Conservation (phyloP, 2,888 invertebrate species). For the Tuberolachnus salignus region DNA sequence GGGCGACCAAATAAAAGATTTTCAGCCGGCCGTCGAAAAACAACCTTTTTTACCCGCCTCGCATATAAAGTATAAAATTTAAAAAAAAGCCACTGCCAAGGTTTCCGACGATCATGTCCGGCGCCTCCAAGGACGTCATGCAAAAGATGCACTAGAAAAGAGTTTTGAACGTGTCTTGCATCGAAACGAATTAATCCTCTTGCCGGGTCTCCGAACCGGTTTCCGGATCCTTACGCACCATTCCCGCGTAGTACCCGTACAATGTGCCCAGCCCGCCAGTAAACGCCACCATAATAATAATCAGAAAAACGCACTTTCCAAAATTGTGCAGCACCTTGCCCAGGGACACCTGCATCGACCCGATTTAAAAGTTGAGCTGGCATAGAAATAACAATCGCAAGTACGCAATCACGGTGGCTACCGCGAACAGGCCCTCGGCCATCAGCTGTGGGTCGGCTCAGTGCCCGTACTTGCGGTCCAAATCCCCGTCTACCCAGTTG, state of each 20-base stretch:
- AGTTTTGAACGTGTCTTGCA: constrained; percentile 65
- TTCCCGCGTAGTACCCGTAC: constrained; percentile 72
- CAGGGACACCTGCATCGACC: constrained; percentile 66
- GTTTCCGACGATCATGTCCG: constrained; percentile 72
- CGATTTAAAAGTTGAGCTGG: constrained; percentile 70
- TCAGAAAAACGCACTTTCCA: constrained; percentile 69
- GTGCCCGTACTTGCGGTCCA: constrained; percentile 72
- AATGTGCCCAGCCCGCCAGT: constrained; percentile 67
- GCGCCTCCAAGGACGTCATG: constrained; percentile 71
- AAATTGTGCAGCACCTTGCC: constrained; percentile 74
- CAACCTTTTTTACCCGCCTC: too few species aligned
- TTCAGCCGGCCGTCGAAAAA: too few species aligned
- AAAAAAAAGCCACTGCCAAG: constrained; percentile 63
- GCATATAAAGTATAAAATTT: too few species aligned
- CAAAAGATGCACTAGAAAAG: constrained; percentile 76
- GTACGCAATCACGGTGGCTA: constrained; percentile 73
- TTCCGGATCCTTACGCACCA: constrained; percentile 67
- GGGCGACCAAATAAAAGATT: too few species aligned
- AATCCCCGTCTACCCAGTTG: constrained; percentile 65
- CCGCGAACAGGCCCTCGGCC: constrained; percentile 71
- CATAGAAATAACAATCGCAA: constrained; percentile 70
- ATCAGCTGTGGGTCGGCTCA: constrained; percentile 70
- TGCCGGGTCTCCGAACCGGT: constrained; percentile 65
- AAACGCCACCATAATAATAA: constrained; percentile 69
- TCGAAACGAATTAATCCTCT: constrained; percentile 63